These are phyloP conservation scores for Catalaphyllia jardinei DNA, from an alignment of 64 coral and sea anemone genomes.

Conservation along the genomic window DNA sequence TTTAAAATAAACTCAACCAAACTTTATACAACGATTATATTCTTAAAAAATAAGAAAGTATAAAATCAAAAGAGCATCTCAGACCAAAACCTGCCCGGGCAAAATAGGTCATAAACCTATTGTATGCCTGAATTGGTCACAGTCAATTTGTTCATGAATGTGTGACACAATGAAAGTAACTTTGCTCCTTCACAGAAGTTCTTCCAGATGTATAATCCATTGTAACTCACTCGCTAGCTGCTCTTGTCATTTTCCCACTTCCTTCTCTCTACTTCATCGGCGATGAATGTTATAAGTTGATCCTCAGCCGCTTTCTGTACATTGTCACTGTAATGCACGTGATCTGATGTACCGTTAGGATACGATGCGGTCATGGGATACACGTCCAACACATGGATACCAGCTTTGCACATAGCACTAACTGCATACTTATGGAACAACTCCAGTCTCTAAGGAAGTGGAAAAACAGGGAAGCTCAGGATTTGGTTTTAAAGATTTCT, in stretches of 20 bases:
- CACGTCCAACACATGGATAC: slow-evolving; percentile 29
- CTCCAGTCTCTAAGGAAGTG: slow-evolving; percentile 1
- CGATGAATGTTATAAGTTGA: background rate
- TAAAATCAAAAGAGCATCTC: too few species aligned
- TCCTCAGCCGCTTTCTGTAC: slow-evolving; percentile 19
- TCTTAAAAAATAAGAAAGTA: too few species aligned
- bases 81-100: too few species aligned
- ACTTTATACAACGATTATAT: too few species aligned
- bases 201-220: background rate
- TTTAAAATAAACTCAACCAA: too few species aligned
- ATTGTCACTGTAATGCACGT: slow-evolving; percentile 1
- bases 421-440: slow-evolving; percentile 10
- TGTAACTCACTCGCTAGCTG: background rate
- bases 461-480: background rate
- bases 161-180: too few species aligned
- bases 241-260: background rate
- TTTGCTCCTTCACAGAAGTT: too few species aligned
- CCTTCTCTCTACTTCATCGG: background rate
- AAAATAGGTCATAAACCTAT: too few species aligned
- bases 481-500: too few species aligned
- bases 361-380: slow-evolving; percentile 25
- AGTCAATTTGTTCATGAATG: too few species aligned
- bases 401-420: slow-evolving; percentile 28
- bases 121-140: too few species aligned
- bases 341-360: slow-evolving; percentile 25